These are phyloP conservation scores for Plumapathes pennacea DNA, from an alignment of 92 coral and sea anemone species.

Conservation along the genomic window DNA sequence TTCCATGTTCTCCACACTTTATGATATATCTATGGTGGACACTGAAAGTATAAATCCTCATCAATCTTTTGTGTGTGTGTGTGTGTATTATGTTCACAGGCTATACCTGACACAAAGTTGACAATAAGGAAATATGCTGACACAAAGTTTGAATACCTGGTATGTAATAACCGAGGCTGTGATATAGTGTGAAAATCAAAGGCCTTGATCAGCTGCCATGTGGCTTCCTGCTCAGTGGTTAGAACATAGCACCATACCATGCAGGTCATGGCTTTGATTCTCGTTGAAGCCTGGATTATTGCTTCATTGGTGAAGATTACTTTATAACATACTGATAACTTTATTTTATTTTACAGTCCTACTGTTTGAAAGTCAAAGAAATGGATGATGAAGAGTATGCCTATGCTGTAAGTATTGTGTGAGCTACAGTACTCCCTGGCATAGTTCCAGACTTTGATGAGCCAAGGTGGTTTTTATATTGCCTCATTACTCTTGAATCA, in stretches of 20 bases:
- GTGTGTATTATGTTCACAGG: constrained; percentile 48
- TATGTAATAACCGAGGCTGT: constrained; percentile 20
- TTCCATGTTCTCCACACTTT: too few species aligned
- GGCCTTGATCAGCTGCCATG: background rate
- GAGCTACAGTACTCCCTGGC: too few species aligned
- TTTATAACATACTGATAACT: background rate
- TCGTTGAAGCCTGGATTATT: too few species aligned
- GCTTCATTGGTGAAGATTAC: background rate
- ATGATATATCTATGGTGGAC: too few species aligned
- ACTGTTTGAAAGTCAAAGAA: constrained; percentile 95
- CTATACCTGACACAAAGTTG: constrained; percentile 97
- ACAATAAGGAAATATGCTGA: constrained; percentile 97
- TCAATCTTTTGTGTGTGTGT: background rate
- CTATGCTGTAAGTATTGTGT: constrained; percentile 89
- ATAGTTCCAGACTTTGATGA: background rate
- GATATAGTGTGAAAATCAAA: background rate
- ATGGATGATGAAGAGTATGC: constrained; percentile 99
- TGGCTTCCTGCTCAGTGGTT: background rate
- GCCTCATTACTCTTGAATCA: too few species aligned
- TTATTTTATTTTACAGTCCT: constrained; percentile 62
- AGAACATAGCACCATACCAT: background rate
- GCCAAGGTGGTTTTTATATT: too few species aligned
- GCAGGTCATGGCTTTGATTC: background rate
- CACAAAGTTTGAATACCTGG: constrained; percentile 98
- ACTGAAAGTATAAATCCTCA: too few species aligned